A percentile compares a stretch with the other conserved stretches of the same genome.
phyloP scores from a whole-genome alignment of 2,888 invertebrate genomes.

The Synergus umbraculus region DNA sequence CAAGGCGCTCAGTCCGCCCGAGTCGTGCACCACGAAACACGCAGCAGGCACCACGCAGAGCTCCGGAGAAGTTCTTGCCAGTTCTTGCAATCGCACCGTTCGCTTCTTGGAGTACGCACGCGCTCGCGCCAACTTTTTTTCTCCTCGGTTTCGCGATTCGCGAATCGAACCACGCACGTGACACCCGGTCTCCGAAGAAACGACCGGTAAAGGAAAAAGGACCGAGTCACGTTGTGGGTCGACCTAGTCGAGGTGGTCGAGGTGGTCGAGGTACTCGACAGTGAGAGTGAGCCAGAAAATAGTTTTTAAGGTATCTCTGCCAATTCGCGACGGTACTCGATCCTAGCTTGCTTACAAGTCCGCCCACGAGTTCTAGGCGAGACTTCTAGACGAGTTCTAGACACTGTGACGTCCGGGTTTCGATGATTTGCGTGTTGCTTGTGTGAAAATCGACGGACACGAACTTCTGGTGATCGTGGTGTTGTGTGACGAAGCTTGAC shows the following conservation, averaged over 20 bases:
- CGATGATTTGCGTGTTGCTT: slow-evolving; percentile 21
- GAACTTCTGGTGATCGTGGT: slow-evolving; percentile 33
- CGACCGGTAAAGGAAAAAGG: neutral
- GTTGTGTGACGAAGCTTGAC: slow-evolving; percentile 23
- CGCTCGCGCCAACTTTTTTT: slow-evolving; percentile 48
- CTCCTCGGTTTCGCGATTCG: slow-evolving; percentile 43
- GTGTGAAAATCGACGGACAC: slow-evolving; percentile 13
- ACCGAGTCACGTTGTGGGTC: neutral
- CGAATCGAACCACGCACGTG: slow-evolving; percentile 8
- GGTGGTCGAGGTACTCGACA: neutral
- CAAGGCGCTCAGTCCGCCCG: slow-evolving; percentile 68
- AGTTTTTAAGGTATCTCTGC: neutral
- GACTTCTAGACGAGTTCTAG: neutral
- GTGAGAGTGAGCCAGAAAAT: slow-evolving; percentile 43
- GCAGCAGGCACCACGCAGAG: slow-evolving; percentile 62
- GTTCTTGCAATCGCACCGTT: slow-evolving; percentile 46
- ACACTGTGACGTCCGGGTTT: slow-evolving; percentile 12
- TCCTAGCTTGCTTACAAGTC: slow-evolving; percentile 10
- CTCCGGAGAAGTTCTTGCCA: slow-evolving; percentile 45
- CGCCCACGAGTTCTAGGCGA: slow-evolving; percentile 34
- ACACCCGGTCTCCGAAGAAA: slow-evolving; percentile 29
- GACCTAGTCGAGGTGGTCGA: no score
- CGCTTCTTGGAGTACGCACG: slow-evolving; percentile 46
- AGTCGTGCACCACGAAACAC: slow-evolving; percentile 69
- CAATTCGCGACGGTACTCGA: neutral